Evolutionary conservation across 1,140 invertebrate species (phyloP).

Genomic region (Hylyphantes graminicola): DNA sequence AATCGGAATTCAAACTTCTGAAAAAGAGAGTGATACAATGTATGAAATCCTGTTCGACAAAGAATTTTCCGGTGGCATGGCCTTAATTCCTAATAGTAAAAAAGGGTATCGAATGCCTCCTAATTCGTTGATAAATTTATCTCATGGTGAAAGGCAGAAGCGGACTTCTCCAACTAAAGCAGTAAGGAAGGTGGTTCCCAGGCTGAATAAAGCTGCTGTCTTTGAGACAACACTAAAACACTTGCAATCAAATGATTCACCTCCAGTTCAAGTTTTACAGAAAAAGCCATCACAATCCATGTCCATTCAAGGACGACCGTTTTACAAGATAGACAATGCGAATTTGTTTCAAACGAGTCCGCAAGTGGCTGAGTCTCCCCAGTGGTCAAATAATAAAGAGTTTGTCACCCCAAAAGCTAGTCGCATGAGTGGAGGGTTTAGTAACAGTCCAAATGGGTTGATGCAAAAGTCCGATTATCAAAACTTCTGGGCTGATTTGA

Average conservation of each 20-base stretch:
- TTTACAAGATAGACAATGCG: slow-evolving; percentile 48
- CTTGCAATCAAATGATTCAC: neutral
- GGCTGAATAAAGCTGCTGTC: neutral
- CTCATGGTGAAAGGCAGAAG: slow-evolving; percentile 65
- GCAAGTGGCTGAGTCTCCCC: slow-evolving; percentile 4
- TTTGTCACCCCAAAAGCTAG: slow-evolving; percentile 55
- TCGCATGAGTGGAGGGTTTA: slow-evolving; percentile 31
- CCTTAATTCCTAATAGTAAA: slow-evolving; percentile 68
- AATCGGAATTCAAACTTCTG: slow-evolving; percentile 72
- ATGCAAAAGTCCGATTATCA: neutral
- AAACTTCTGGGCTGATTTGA: slow-evolving; percentile 29
- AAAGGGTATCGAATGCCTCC: slow-evolving; percentile 72
- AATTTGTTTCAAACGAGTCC: slow-evolving; percentile 7
- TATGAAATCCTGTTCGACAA: slow-evolving; percentile 85
- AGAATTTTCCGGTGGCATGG: slow-evolving; percentile 77
- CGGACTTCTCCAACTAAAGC: slow-evolving; percentile 24
- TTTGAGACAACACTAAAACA: slow-evolving; percentile 36
- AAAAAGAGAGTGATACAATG: slow-evolving; percentile 70
- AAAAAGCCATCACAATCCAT: slow-evolving; percentile 2
- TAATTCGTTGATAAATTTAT: slow-evolving; percentile 75
- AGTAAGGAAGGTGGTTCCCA: neutral
- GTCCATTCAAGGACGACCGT: slow-evolving; percentile 23
- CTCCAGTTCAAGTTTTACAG: slow-evolving; percentile 28
- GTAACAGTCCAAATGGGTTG: neutral
- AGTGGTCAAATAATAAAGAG: slow-evolving; percentile 24